Evolutionary conservation across 2,888 invertebrate species (phyloP), one percentile per base, ranked within the genome.

Genomic region (Melinaea menophilus): DNA sequence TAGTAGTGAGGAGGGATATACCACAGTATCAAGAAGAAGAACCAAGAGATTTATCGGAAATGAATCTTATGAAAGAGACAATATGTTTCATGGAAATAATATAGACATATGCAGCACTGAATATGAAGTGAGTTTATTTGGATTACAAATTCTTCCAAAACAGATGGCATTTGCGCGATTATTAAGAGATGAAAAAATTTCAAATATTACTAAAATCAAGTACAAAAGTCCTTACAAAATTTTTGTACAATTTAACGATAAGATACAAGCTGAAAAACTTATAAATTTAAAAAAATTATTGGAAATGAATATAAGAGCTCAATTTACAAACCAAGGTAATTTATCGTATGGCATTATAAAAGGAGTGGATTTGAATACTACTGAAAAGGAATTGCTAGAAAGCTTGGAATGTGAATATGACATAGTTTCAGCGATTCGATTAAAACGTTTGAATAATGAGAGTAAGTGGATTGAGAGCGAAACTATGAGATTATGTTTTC

Each of bases 121-220:
- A 5, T 37, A 37, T 37, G 37, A 37, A 37, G 37, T 37, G 1
- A 37, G 37, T 7, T 7, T 37, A 7, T 37, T 37, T 37, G 2
- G 37, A 37, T 37, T 37, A 41, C 34, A 31, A 13, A 37, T 47
- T 37, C 33, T 71, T 22, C 71, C 71, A 7, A 72, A 69, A 63
- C 71, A 69, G 62, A 66, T 71, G 41, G 69, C 66, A 1, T 56
- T 72, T 48, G 71, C 71, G 3, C 70, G 64, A 57, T 48, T 72
- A 13, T 55, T 72, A 3, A 64, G 64, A 55, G 41, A 61, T 9
- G 67, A 70, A 61, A 67, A 67, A 56, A 69, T 71, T n/a, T 48
- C 35, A 12, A 62, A 65, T 37, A 58, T 73, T 33, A 34, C 45
- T 4, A 63, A 58, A 56, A 68, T 73, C 12, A 71, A 70, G 51